Evolutionary conservation across 2,888 invertebrate species (phyloP), one percentile per base, ranked within the genome.

Genomic region (Girardia tigrina): DNA sequence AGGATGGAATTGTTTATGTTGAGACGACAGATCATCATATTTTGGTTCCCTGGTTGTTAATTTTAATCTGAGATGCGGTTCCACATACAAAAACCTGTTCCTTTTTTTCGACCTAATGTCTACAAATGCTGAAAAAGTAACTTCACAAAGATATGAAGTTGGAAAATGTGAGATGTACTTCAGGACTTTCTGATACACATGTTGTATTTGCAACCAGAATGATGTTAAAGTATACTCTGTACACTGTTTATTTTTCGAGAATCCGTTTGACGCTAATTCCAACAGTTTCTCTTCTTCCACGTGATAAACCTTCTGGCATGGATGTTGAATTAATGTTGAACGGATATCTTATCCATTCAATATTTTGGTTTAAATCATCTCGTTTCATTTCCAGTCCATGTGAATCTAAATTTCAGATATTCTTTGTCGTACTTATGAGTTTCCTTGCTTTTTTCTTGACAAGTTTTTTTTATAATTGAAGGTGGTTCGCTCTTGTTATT

Each of bases 191-290:
- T 56, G 4, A 56, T 56, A 56, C 56, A 56, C 56, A 56, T 56
- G 56, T 56, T n/a, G 23, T 16, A 56, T 56, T 56, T 56, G 56
- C n/a, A 56, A 56, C 8, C 56, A 12, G 56, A 56, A 12, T 56
- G 56, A 56, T 56, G 69, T 73, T 36, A 27, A 71, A 71, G 72
- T 73, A 29, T 20, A 73, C 26, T 73, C 70, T n/a, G n/a, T n/a
- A 71, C 69, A 4, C 14, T 72, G 28, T 72, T 29, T 27, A 56
- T 4, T 56, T 56, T 56, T 56, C 56, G 23, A 12, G 36, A 36
- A 36, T 36, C 36, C 16, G 36, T 36, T 16, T 36, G 36, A 36
- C 8, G 36, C 36, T 36, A 36, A 12, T 36, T 36, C 36, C 8
- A 36, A 36, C 16, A 36, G 16, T 36, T 36, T 8, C 36, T 36